Percentiles rank a stretch among this genome's conserved stretches.
These are phyloP conservation scores for Coelogynopora nodosa DNA, from an alignment of 2,888 invertebrate species.

Conservation along the genomic window DNA sequence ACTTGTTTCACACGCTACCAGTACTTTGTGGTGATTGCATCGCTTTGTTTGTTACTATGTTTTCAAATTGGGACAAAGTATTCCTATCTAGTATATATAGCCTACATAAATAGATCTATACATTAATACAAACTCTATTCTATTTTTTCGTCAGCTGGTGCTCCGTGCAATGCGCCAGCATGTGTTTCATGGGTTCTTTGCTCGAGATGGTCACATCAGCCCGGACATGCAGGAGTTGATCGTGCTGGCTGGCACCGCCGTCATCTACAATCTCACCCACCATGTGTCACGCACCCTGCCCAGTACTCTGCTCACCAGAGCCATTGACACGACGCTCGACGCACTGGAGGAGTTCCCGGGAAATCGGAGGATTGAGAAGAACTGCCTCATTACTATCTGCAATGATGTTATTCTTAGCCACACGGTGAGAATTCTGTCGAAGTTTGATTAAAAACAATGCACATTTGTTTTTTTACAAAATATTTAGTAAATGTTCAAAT, in stretches of 20 bases:
- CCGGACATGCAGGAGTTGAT: background rate
- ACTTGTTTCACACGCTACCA: too few species aligned
- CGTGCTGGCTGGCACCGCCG: background rate
- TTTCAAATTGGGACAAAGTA: too few species aligned
- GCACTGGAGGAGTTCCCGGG: background rate
- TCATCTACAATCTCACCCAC: background rate
- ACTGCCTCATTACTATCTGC: background rate
- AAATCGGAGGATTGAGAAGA: background rate
- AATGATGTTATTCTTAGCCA: background rate
- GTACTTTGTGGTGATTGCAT: too few species aligned
- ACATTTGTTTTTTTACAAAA: too few species aligned
- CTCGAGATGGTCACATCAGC: too few species aligned
- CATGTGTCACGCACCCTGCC: background rate
- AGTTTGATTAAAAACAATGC: too few species aligned
- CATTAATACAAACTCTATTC: too few species aligned
- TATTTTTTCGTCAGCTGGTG: background rate
- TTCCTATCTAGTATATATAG: too few species aligned
- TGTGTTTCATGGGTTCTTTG: background rate
- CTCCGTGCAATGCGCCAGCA: background rate
- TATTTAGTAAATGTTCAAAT: too few species aligned
- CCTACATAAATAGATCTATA: too few species aligned
- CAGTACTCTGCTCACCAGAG: background rate
- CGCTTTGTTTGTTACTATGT: too few species aligned
- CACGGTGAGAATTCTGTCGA: too few species aligned
- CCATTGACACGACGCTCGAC: background rate